Percentiles rank a stretch among this genome's conserved stretches.
Evolutionary conservation across 2,113 vertebrate genomes (phyloP).

Genomic region (Neolamprologus sp.): DNA sequence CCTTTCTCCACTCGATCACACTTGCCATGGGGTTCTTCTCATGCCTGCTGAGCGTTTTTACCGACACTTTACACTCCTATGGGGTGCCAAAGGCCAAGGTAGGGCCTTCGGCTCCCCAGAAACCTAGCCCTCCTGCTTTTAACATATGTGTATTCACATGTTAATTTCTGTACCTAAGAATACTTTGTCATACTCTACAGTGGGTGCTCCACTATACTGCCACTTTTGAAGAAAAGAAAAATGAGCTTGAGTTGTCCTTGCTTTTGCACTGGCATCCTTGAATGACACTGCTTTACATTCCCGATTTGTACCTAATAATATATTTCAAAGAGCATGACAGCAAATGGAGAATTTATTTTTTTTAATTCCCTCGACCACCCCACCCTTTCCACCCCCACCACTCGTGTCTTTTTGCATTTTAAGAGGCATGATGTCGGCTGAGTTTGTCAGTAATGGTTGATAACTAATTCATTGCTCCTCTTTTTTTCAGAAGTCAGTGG

Average conservation of each 20-base stretch:
- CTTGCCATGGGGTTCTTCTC: conserved; percentile 26
- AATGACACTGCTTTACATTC: conserved; percentile 8
- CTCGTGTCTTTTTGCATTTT: conserved; percentile 30
- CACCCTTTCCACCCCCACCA: not conserved
- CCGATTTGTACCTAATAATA: conserved; percentile 38
- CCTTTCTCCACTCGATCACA: conserved; percentile 31
- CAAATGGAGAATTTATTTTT: not conserved
- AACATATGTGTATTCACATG: conserved; percentile 47
- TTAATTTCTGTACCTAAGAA: conserved; percentile 52
- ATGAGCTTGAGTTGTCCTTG: not conserved
- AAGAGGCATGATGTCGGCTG: conserved; percentile 43
- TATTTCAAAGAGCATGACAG: conserved; percentile 35
- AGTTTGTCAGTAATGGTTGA: conserved; percentile 66
- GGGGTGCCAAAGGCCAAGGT: conserved; percentile 1
- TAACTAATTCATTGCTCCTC: conserved; percentile 64
- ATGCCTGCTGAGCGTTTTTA: conserved; percentile 53
- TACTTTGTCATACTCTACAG: conserved; percentile 7
- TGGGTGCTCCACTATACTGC: not conserved
- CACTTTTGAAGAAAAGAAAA: not conserved
- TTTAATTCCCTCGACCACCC: not conserved
- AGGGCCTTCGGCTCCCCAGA: conserved; percentile 19
- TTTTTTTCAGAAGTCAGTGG: conserved; percentile 40
- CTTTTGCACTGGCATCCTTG: not conserved
- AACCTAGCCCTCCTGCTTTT: conserved; percentile 16
- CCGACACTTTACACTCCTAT: conserved; percentile 30